A percentile compares a stretch with the other conserved stretches of the same genome.
Conservation (phyloP, 2,113 vertebrate species). For the Phrynocephalus versicolor region DNA sequence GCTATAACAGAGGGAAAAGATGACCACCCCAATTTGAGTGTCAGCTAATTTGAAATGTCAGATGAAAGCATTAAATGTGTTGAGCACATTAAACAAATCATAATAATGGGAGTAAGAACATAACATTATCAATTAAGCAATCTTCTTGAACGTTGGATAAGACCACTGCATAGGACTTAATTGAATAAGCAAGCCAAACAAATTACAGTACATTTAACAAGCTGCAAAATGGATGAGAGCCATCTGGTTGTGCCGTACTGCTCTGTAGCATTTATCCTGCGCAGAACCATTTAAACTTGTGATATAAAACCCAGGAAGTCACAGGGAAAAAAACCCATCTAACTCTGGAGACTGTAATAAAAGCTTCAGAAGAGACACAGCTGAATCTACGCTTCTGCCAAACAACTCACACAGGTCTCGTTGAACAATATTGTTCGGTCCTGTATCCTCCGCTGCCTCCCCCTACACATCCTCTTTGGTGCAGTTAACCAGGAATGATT, state of each 20-base stretch:
- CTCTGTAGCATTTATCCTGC: slow-evolving; percentile 14
- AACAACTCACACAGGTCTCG: slow-evolving; percentile 2
- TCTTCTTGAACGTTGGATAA: background rate
- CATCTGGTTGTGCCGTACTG: slow-evolving; percentile 4
- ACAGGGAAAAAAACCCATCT: slow-evolving; percentile 15
- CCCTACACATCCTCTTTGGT: background rate
- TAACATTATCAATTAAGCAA: background rate
- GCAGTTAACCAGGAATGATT: background rate
- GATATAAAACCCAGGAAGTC: slow-evolving; percentile 2
- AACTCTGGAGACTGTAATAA: slow-evolving; percentile 10
- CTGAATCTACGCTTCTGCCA: slow-evolving; percentile 10
- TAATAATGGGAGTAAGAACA: background rate
- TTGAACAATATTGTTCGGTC: background rate
- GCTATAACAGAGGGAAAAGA: background rate
- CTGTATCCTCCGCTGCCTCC: background rate
- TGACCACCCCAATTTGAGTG: background rate
- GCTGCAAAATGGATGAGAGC: slow-evolving; percentile 10
- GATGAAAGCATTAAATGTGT: background rate
- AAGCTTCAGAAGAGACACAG: slow-evolving; percentile 10
- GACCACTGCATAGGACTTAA: background rate
- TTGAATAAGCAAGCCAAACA: slow-evolving; percentile 14
- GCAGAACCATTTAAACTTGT: background rate
- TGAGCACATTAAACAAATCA: background rate
- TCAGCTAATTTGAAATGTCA: background rate
- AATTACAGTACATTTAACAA: slow-evolving; percentile 16